Evolutionary conservation across 2,797 vertebrate genomes (phyloP).

Genomic region (Fistularia commersonii): DNA sequence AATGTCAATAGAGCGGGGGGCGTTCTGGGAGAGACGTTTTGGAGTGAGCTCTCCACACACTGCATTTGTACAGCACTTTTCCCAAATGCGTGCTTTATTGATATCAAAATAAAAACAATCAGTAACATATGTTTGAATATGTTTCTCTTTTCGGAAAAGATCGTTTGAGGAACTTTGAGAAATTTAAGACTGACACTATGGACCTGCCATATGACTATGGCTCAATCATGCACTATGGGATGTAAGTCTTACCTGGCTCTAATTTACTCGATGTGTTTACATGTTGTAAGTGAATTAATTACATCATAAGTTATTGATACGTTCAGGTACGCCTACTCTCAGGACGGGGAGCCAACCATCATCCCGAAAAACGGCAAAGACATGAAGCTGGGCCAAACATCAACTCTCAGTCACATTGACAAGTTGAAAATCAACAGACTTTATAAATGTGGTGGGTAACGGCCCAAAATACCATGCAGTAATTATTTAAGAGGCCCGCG

Average conservation of each 20-base stretch:
- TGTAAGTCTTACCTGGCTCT: constrained; percentile 62
- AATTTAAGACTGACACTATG: constrained; percentile 79
- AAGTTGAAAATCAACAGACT: constrained; percentile 78
- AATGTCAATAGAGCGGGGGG: constrained; percentile 23
- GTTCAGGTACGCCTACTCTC: constrained; percentile 75
- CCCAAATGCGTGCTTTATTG: neutral
- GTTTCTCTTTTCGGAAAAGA: constrained; percentile 43
- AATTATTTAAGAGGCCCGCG: neutral
- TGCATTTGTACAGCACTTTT: neutral
- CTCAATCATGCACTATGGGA: constrained; percentile 89
- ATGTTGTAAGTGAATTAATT: neutral
- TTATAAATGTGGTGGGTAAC: constrained; percentile 71
- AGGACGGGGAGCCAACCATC: constrained; percentile 74
- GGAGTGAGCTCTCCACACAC: neutral
- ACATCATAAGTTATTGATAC: neutral
- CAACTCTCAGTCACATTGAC: constrained; percentile 70
- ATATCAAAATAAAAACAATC: neutral
- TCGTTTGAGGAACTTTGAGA: constrained; percentile 81
- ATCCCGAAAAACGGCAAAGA: constrained; percentile 59
- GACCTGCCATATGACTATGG: constrained; percentile 83
- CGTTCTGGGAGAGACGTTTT: neutral
- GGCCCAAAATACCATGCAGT: constrained; percentile 10
- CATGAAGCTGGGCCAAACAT: constrained; percentile 65
- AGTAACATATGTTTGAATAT: neutral
- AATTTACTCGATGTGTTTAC: neutral